Conservation (phyloP, 2,113 vertebrate genomes). For the Sylvilagus bachmani region DNA sequence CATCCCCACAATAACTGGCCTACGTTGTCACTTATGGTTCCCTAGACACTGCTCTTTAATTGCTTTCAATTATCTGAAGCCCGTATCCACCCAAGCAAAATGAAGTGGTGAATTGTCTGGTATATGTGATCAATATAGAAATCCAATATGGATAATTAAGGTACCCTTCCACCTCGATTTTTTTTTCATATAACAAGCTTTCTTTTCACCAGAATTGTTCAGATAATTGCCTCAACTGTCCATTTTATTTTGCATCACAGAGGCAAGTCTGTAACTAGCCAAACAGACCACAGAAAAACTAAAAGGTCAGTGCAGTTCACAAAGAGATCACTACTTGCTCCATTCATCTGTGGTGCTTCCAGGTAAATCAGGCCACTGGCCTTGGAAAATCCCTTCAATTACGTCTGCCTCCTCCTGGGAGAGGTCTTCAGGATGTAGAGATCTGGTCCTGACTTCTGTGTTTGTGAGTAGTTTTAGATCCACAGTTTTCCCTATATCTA, state of each 20-base stretch:
- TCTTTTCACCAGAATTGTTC: constrained; percentile 70
- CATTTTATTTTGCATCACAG: constrained; percentile 63
- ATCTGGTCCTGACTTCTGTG: background rate
- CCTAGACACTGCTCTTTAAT: constrained; percentile 62
- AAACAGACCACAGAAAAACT: constrained; percentile 44
- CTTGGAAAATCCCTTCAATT: constrained; percentile 10
- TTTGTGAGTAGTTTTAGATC: background rate
- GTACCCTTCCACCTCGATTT: constrained; percentile 39
- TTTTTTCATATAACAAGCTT: constrained; percentile 67
- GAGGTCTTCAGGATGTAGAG: background rate
- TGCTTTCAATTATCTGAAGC: constrained; percentile 70
- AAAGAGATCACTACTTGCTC: constrained; percentile 14
- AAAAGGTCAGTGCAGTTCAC: background rate
- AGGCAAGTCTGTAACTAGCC: constrained; percentile 31
- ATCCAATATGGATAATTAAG: constrained; percentile 77
- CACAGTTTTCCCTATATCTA: background rate
- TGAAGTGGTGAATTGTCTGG: constrained; percentile 70
- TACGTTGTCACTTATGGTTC: constrained; percentile 58
- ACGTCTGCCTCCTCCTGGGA: background rate
- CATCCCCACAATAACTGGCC: background rate
- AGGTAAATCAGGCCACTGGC: constrained; percentile 18
- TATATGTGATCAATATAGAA: constrained; percentile 78
- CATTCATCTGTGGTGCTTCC: background rate
- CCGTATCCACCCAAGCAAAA: constrained; percentile 70
- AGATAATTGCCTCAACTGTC: constrained; percentile 75